A percentile compares a stretch with the other conserved stretches of the same genome.
Conservation (phyloP, 1,140 invertebrate genomes). For the Archegozetes longisetosus region DNA sequence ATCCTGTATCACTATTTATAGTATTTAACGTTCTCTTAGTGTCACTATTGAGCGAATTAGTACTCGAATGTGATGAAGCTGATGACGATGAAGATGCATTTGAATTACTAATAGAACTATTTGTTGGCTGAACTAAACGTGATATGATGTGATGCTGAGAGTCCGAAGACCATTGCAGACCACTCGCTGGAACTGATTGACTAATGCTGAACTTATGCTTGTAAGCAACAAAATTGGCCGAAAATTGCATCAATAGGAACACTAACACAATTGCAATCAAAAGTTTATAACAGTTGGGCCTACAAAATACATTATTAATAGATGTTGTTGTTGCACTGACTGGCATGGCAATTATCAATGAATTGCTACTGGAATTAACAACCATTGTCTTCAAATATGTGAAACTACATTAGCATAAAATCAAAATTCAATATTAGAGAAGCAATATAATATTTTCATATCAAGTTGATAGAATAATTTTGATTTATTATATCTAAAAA, state of each 20-base stretch:
- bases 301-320: background rate
- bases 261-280: background rate
- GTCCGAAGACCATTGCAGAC: background rate
- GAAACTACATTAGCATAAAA: too few relatives aligned
- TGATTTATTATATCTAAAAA: too few relatives aligned
- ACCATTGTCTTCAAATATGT: too few relatives aligned
- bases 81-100: too few relatives aligned
- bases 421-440: too few relatives aligned
- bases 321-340: too few relatives aligned
- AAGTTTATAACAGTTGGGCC: background rate
- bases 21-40: too few relatives aligned
- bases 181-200: background rate
- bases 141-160: background rate
- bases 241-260: background rate
- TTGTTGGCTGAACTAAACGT: background rate
- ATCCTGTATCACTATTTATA: background rate
- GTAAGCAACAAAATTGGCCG: background rate
- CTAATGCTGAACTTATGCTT: background rate
- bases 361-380: too few relatives aligned
- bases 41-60: background rate
- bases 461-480: too few relatives aligned
- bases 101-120: background rate
- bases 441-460: too few relatives aligned
- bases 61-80: too few relatives aligned
- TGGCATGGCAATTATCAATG: too few relatives aligned